phyloP scores from a whole-genome alignment of 37 sponge, comb jelly and placozoan genomes.

The Chondrosia reniformis region DNA sequence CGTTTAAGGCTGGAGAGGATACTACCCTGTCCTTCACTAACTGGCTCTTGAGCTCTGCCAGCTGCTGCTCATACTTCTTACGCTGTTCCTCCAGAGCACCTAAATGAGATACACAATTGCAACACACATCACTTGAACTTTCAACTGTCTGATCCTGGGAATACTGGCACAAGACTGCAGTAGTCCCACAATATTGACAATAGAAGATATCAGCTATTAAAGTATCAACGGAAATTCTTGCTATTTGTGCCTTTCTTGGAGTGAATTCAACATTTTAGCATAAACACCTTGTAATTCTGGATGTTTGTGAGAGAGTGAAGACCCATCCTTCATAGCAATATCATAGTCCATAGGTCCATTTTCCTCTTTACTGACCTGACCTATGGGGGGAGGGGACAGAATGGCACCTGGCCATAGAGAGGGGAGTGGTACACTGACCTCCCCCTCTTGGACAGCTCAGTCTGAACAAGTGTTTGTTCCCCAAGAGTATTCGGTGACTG shows the following conservation, averaged over 20 bases:
- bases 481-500: slow-evolving; percentile 82
- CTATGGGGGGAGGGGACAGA: not conserved
- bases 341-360: slow-evolving; percentile 68
- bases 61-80: slow-evolving; percentile 85
- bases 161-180: too few relatives aligned
- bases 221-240: too few relatives aligned
- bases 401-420: too few relatives aligned
- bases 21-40: slow-evolving; percentile 30
- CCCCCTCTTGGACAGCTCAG: slow-evolving; percentile 76
- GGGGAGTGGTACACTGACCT: too few relatives aligned
- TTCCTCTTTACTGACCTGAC: slow-evolving; percentile 23
- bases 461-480: slow-evolving; percentile 93
- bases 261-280: slow-evolving; percentile 49
- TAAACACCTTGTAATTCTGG: slow-evolving; percentile 48
- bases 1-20: slow-evolving; percentile 4
- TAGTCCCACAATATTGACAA: too few relatives aligned
- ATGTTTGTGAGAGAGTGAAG: too few relatives aligned
- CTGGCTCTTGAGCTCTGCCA: slow-evolving; percentile 73
- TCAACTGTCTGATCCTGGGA: too few relatives aligned
- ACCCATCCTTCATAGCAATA: slow-evolving; percentile 70
- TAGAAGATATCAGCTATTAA: too few relatives aligned
- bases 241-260: slow-evolving; percentile 76
- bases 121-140: too few relatives aligned
- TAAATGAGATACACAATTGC: too few relatives aligned
- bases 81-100: slow-evolving; percentile 85